phyloP scores from a whole-genome alignment of 1,140 invertebrate genomes.

The Drosophila jambulina region DNA sequence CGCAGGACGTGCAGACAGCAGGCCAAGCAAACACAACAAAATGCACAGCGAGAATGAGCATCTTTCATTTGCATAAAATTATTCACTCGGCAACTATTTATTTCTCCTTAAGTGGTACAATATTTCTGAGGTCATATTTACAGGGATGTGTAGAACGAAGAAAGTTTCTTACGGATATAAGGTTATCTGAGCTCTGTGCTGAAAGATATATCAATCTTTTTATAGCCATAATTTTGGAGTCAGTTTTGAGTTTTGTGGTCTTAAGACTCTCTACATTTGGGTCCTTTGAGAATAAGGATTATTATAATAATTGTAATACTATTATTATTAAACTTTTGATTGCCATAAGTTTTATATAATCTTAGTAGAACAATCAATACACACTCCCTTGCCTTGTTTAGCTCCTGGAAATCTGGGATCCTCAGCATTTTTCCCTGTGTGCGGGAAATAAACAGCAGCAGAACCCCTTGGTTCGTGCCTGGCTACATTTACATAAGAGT shows the following conservation, averaged over 20 bases:
- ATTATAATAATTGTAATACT: too few relatives aligned
- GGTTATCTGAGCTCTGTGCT: neutral
- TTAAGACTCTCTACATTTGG: neutral
- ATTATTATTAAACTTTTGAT: neutral
- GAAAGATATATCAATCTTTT: neutral
- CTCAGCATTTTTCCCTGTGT: conserved; percentile 1
- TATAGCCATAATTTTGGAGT: neutral
- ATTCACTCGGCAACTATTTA: neutral
- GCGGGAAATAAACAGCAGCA: conserved; percentile 39
- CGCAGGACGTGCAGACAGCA: conserved; percentile 74
- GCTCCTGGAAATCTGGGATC: neutral
- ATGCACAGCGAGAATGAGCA: conserved; percentile 12
- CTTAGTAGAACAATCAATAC: neutral
- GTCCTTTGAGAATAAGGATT: neutral
- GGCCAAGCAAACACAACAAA: conserved; percentile 46
- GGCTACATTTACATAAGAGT: conserved; percentile 78
- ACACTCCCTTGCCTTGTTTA: neutral
- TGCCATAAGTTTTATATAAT: neutral
- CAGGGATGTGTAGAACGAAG: neutral
- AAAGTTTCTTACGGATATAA: neutral
- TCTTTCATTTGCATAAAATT: neutral
- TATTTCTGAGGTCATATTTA: neutral
- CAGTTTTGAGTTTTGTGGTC: neutral
- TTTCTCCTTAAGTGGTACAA: neutral
- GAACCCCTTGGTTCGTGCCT: conserved; percentile 47